Conservation (phyloP, 1,140 invertebrate species). For the Drosophila pseudoananassae region DNA sequence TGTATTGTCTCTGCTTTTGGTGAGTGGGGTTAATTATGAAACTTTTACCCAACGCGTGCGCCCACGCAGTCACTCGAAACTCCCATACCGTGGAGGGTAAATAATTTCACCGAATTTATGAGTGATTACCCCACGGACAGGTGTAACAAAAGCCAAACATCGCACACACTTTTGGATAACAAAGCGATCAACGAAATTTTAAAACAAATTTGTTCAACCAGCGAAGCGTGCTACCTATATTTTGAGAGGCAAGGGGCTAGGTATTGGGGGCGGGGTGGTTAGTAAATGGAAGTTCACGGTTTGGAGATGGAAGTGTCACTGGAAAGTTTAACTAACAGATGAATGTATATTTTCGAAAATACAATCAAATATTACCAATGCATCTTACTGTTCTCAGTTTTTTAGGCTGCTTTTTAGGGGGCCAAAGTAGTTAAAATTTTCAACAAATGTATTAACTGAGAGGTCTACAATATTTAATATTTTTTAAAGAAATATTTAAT, state of each 20-base stretch:
- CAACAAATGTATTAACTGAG: no score
- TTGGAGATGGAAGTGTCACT: conserved; percentile 7
- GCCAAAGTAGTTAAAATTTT: no score
- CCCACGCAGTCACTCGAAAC: conserved; percentile 35
- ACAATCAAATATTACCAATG: neutral
- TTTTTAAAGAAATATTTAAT: no score
- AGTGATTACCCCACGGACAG: conserved; percentile 54
- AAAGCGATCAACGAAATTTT: conserved; percentile 52
- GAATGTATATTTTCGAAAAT: no score
- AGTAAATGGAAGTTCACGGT: neutral
- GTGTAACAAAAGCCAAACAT: conserved; percentile 39
- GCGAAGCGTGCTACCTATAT: conserved; percentile 35
- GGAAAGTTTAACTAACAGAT: conserved; percentile 14
- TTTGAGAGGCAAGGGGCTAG: neutral
- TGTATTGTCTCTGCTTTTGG: neutral
- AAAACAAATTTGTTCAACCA: conserved; percentile 59
- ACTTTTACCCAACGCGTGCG: conserved; percentile 44
- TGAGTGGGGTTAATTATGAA: conserved; percentile 26
- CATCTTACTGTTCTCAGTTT: neutral
- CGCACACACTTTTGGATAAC: conserved; percentile 45
- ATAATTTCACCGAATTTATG: conserved; percentile 60
- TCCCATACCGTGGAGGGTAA: conserved; percentile 13
- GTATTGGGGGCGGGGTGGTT: neutral
- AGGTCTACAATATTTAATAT: no score
- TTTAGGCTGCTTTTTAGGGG: no score